These are phyloP conservation scores for Ctenoplectra terminalis DNA, from an alignment of 1,140 invertebrate genomes.

Conservation along the genomic window DNA sequence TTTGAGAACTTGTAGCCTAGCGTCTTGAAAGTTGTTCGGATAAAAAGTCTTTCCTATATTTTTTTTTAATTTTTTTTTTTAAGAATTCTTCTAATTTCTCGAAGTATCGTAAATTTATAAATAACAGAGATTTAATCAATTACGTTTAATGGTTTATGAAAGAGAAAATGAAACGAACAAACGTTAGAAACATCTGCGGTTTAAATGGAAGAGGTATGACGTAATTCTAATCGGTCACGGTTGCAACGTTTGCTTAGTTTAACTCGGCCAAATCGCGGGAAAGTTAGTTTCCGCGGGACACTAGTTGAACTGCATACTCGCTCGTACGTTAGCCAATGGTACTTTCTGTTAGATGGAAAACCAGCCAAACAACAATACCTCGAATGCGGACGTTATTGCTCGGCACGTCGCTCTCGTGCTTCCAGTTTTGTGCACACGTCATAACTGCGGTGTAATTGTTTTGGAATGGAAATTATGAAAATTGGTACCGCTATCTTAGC, in stretches of 20 bases:
- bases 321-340: neutral
- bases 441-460: constrained; percentile 30
- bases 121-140: no score
- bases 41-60: neutral
- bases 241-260: constrained; percentile 11
- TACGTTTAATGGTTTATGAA: no score
- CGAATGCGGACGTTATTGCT: neutral
- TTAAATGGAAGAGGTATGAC: no score
- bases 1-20: neutral
- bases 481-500: neutral
- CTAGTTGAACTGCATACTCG: constrained; percentile 2
- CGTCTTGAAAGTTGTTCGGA: neutral
- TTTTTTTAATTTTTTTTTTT: no score
- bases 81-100: no score
- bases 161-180: no score
- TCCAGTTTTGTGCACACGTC: neutral
- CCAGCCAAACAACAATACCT: neutral
- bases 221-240: no score
- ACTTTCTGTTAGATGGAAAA: constrained; percentile 14
- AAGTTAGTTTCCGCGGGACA: constrained; percentile 37
- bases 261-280: constrained; percentile 18
- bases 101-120: no score
- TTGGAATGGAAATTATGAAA: constrained; percentile 17
- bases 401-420: neutral
- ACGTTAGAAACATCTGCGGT: no score